A percentile compares a stretch with the other conserved stretches of the same genome.
These are phyloP conservation scores for Menidia menidia DNA, from an alignment of 2,797 vertebrate genomes.

Conservation along the genomic window DNA sequence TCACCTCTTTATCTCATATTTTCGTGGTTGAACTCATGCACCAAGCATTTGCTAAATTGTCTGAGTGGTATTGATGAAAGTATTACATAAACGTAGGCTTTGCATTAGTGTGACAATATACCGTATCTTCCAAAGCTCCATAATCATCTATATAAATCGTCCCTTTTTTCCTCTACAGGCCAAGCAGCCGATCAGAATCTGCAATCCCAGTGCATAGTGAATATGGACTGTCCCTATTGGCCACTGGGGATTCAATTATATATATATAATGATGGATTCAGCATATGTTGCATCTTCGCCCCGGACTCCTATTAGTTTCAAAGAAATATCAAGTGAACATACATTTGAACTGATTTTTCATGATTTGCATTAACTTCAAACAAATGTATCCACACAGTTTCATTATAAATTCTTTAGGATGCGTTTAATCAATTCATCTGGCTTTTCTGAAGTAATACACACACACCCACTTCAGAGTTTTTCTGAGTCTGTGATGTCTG, in stretches of 20 bases:
- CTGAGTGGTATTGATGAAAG: conserved; percentile 21
- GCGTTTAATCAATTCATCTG: conserved; percentile 1
- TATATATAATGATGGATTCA: conserved; percentile 30
- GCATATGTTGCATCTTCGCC: conserved; percentile 24
- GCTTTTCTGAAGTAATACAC: conserved; percentile 33
- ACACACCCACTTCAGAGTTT: conserved; percentile 29
- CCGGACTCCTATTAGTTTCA: not conserved
- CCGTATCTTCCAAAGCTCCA: not conserved
- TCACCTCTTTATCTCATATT: conserved; percentile 33
- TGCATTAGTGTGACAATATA: conserved; percentile 5
- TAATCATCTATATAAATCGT: conserved; percentile 5
- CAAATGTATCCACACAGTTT: not conserved
- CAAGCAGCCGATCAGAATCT: conserved; percentile 39
- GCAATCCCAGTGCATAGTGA: conserved; percentile 39
- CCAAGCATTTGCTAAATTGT: conserved; percentile 20
- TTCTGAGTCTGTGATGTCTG: conserved; percentile 46
- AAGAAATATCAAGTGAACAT: conserved; percentile 4
- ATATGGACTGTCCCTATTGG: conserved; percentile 39
- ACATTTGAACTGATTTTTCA: not conserved
- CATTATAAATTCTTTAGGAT: not conserved
- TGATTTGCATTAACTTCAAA: no score
- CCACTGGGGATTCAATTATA: conserved; percentile 50
- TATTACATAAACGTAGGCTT: conserved; percentile 30
- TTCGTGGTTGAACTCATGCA: conserved; percentile 22
- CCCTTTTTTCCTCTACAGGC: conserved; percentile 6